Conservation (phyloP, 2,888 invertebrate genomes). For the Yponomeuta sedellus region DNA sequence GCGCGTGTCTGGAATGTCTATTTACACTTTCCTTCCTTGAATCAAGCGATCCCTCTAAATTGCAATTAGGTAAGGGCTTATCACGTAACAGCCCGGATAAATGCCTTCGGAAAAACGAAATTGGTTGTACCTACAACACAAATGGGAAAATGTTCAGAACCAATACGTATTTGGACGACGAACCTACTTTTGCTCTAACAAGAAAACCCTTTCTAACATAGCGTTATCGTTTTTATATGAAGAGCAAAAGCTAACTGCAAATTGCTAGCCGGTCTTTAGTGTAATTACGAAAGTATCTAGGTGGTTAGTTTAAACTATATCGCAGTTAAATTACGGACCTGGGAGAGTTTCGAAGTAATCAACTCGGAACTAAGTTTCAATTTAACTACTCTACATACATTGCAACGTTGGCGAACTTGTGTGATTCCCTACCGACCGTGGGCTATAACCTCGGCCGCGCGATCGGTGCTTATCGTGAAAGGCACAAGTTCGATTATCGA, state of each 20-base stretch:
- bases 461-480: no score
- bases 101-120: constrained; percentile 1
- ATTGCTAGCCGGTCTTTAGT: neutral
- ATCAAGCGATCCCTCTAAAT: constrained; percentile 5
- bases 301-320: neutral
- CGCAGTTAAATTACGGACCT: neutral
- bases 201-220: neutral
- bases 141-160: neutral
- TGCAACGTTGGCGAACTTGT: neutral
- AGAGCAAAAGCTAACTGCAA: neutral
- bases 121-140: neutral
- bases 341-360: neutral
- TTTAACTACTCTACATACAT: neutral
- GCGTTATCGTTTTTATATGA: neutral
- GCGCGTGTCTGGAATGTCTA: constrained; percentile 23
- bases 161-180: neutral
- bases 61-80: constrained; percentile 15
- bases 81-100: constrained; percentile 14
- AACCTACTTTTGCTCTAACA: neutral
- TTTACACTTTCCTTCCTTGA: constrained; percentile 17
- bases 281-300: neutral
- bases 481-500: no score
- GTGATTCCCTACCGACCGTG: neutral
- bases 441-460: no score
- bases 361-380: constrained; percentile 1